These are phyloP conservation scores for Neoaliturus tenellus DNA, from an alignment of 2,888 invertebrate genomes.

Conservation along the genomic window DNA sequence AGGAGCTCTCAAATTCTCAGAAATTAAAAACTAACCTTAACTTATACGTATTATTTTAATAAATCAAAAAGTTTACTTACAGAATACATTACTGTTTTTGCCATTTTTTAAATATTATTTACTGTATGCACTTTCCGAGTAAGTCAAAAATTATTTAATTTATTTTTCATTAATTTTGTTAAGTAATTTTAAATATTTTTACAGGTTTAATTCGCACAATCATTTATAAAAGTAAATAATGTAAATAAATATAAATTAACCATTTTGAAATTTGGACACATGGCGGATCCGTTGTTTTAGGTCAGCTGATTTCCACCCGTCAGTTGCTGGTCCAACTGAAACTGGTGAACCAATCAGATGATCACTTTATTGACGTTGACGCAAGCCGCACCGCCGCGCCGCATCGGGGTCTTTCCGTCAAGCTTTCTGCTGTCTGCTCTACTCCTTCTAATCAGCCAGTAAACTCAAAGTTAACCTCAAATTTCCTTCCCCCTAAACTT, in stretches of 20 bases:
- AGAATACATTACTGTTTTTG: slow-evolving; percentile 71
- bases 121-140: not conserved
- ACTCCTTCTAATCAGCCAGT: too few relatives aligned
- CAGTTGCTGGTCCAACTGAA: too few relatives aligned
- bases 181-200: not conserved
- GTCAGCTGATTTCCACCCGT: too few relatives aligned
- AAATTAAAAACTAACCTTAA: too few relatives aligned
- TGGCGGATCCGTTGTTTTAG: not conserved
- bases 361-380: too few relatives aligned
- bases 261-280: not conserved
- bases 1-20: too few relatives aligned
- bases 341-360: too few relatives aligned
- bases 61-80: too few relatives aligned
- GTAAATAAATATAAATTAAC: not conserved
- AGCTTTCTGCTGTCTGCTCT: too few relatives aligned
- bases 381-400: too few relatives aligned
- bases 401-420: too few relatives aligned
- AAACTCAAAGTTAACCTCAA: not conserved
- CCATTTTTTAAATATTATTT: slow-evolving; percentile 67
- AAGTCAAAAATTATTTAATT: not conserved
- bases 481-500: not conserved
- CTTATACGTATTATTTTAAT: too few relatives aligned
- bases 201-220: not conserved
- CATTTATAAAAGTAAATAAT: not conserved
- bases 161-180: not conserved